Evolutionary conservation across 2,797 vertebrate genomes (phyloP).

Genomic region (Smutsia temminckii): DNA sequence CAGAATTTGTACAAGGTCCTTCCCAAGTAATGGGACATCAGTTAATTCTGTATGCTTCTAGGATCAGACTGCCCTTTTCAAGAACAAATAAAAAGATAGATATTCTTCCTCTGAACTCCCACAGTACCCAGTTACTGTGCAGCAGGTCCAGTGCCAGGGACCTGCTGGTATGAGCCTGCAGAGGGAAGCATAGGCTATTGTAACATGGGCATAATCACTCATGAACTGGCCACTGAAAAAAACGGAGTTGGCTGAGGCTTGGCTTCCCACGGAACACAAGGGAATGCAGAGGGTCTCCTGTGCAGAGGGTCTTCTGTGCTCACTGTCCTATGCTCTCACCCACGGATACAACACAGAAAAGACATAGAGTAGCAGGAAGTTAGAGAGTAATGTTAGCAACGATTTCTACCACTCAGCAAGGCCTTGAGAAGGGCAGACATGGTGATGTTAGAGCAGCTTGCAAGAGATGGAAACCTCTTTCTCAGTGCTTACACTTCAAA

Average conservation of each 20-base stretch:
- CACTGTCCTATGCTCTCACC: background rate
- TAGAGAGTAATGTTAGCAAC: rapidly evolving
- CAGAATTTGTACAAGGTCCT: background rate
- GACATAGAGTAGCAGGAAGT: background rate
- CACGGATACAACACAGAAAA: background rate
- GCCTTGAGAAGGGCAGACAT: background rate
- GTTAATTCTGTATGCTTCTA: background rate
- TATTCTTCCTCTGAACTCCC: background rate
- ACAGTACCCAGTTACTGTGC: background rate
- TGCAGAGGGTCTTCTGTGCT: background rate
- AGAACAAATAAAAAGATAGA: background rate
- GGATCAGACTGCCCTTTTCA: background rate
- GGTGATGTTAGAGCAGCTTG: background rate
- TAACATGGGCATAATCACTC: background rate
- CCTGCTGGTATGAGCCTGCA: background rate
- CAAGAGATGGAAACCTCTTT: background rate
- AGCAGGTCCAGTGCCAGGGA: background rate
- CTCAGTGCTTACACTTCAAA: background rate
- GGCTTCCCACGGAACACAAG: background rate
- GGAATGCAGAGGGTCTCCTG: background rate
- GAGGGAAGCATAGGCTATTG: background rate
- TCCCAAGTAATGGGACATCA: background rate
- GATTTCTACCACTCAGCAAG: background rate
- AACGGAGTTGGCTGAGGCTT: background rate
- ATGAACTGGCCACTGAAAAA: background rate